Percentiles rank a stretch among this genome's conserved stretches.
Conservation (phyloP, 2,888 invertebrate species). For the Dolichopus griseipennis region DNA sequence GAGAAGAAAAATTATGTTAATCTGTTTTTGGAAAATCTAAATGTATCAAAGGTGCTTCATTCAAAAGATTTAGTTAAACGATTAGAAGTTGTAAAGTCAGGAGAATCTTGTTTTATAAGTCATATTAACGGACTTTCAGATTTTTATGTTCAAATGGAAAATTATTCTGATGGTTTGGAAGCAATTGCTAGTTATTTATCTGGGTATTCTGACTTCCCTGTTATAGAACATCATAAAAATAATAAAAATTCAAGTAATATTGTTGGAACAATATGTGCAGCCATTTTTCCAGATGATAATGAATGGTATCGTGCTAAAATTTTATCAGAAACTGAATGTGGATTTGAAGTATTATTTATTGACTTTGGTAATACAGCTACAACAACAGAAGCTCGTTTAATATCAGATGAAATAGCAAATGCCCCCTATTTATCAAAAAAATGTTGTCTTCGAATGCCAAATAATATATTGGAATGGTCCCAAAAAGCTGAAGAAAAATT, state of each 20-base stretch:
- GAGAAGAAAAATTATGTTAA: slow-evolving; percentile 48
- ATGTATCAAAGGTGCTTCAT: slow-evolving; percentile 54
- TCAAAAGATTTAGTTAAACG: slow-evolving; percentile 51
- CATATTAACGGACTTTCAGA: slow-evolving; percentile 65
- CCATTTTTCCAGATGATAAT: slow-evolving; percentile 55
- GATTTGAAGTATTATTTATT: slow-evolving; percentile 56
- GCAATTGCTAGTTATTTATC: slow-evolving; percentile 51
- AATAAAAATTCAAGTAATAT: slow-evolving; percentile 33
- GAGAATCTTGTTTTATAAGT: slow-evolving; percentile 60
- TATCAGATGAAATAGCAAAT: slow-evolving; percentile 52
- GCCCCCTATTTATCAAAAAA: slow-evolving; percentile 53
- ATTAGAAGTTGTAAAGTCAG: slow-evolving; percentile 48
- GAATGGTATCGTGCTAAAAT: slow-evolving; percentile 61
- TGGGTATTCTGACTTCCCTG: slow-evolving; percentile 49
- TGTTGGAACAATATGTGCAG: slow-evolving; percentile 54
- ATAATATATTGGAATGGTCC: slow-evolving; percentile 54
- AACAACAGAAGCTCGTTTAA: slow-evolving; percentile 49
- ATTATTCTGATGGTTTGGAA: slow-evolving; percentile 51
- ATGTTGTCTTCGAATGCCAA: slow-evolving; percentile 54
- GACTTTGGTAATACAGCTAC: slow-evolving; percentile 59
- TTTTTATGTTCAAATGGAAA: slow-evolving; percentile 71
- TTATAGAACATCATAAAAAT: slow-evolving; percentile 31
- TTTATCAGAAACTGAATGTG: slow-evolving; percentile 47
- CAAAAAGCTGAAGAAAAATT: slow-evolving; percentile 57
- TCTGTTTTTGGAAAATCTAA: slow-evolving; percentile 52